Conservation (phyloP, 2,797 vertebrate species). For the Poecilia picta region DNA sequence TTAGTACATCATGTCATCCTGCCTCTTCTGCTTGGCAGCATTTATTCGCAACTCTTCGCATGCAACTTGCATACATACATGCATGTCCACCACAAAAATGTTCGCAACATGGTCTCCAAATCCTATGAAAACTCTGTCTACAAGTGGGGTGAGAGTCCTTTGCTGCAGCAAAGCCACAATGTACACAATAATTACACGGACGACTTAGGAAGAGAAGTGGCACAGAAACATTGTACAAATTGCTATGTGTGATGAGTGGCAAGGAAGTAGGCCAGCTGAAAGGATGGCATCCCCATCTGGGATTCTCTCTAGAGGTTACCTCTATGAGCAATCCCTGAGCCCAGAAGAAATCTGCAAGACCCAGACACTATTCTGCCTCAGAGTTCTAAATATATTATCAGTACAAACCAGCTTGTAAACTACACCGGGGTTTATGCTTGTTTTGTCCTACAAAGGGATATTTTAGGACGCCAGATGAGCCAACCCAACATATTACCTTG, state of each 20-base stretch:
- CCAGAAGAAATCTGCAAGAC: slow-evolving; percentile 39
- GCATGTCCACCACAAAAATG: neutral
- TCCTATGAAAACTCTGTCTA: slow-evolving; percentile 34
- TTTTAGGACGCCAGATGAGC: slow-evolving; percentile 34
- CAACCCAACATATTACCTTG: slow-evolving; percentile 29
- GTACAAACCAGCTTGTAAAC: slow-evolving; percentile 42
- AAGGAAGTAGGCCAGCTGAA: slow-evolving; percentile 70
- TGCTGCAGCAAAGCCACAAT: slow-evolving; percentile 34
- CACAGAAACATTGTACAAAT: slow-evolving; percentile 64
- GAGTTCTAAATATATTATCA: slow-evolving; percentile 41
- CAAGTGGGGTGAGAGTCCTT: slow-evolving; percentile 29
- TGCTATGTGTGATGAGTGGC: slow-evolving; percentile 57
- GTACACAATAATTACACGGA: slow-evolving; percentile 70
- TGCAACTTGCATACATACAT: neutral
- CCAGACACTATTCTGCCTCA: slow-evolving; percentile 30
- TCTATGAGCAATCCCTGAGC: slow-evolving; percentile 42
- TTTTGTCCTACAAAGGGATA: slow-evolving; percentile 37
- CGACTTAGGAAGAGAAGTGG: slow-evolving; percentile 64
- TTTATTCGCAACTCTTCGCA: slow-evolving; percentile 7
- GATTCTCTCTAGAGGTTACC: slow-evolving; percentile 61
- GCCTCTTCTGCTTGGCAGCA: slow-evolving; percentile 3
- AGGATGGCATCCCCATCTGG: slow-evolving; percentile 69
- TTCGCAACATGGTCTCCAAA: neutral
- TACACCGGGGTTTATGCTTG: slow-evolving; percentile 27
- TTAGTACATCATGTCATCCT: neutral